Conservation (phyloP, 2,113 vertebrate species). For the Brachypteracias leptosomus region DNA sequence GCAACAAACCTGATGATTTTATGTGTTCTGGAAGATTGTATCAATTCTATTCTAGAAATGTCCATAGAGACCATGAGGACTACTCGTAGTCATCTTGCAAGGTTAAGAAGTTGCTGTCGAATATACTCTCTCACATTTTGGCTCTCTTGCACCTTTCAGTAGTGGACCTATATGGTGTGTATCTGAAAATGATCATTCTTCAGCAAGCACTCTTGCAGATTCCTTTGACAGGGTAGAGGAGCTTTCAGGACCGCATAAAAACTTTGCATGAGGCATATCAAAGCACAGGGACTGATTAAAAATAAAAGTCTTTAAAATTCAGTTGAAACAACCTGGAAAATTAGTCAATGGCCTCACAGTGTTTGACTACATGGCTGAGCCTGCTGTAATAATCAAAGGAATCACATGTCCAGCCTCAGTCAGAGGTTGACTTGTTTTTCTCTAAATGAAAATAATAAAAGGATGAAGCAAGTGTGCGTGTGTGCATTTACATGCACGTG, state of each 20-base stretch:
- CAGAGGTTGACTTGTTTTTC: not conserved
- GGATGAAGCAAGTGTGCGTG: not conserved
- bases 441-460: not conserved
- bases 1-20: not conserved
- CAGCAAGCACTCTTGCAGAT: not conserved
- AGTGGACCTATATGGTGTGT: not conserved
- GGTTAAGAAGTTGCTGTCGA: not conserved
- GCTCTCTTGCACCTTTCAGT: not conserved
- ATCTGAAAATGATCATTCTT: not conserved
- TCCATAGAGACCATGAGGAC: not conserved
- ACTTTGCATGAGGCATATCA: not conserved
- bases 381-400: conserved; percentile 2
- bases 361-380: not conserved
- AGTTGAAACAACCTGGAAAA: not conserved
- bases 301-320: not conserved
- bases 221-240: not conserved
- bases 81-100: not conserved
- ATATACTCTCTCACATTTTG: not conserved
- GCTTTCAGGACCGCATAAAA: not conserved
- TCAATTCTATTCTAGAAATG: not conserved
- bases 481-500: not conserved
- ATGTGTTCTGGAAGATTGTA: not conserved
- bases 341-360: not conserved
- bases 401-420: not conserved
- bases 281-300: not conserved